Percentiles rank a stretch among this genome's conserved stretches.
Evolutionary conservation across 2,113 vertebrate genomes (phyloP).

Genomic region (Microcebus lehilahytsara): DNA sequence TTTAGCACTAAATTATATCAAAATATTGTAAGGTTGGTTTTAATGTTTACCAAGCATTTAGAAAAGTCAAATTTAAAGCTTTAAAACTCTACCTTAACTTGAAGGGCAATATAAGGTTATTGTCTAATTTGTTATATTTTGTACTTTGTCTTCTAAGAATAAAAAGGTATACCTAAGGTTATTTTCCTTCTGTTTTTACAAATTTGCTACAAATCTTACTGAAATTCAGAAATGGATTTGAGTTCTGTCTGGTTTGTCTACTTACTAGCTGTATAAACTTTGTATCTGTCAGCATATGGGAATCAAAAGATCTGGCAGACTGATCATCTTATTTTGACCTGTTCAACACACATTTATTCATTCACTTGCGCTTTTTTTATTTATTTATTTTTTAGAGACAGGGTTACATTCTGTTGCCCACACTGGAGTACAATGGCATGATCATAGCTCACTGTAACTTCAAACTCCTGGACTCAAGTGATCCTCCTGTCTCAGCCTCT

Average conservation of each 20-base stretch:
- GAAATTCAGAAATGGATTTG: not conserved
- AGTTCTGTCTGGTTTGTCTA: not conserved
- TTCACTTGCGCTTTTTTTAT: too few species aligned
- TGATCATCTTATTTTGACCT: not conserved
- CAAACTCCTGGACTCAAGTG: too few species aligned
- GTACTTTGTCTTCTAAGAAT: slow-evolving; percentile 2
- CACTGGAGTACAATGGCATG: too few species aligned
- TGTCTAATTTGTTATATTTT: not conserved
- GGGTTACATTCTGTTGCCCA: too few species aligned
- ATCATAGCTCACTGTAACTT: too few species aligned
- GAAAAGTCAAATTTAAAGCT: not conserved
- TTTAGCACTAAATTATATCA: not conserved
- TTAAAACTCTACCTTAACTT: not conserved
- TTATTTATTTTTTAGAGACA: too few species aligned
- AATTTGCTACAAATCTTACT: not conserved
- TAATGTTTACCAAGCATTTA: not conserved
- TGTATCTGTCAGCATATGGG: not conserved
- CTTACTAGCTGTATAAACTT: not conserved
- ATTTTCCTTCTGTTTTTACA: not conserved
- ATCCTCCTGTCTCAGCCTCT: too few species aligned
- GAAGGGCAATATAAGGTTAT: not conserved
- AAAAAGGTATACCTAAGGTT: not conserved
- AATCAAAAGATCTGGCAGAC: not conserved
- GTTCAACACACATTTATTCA: not conserved
- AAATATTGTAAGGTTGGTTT: not conserved